Conservation (phyloP, 2,113 vertebrate species). For the Pedionomus torquatus region DNA sequence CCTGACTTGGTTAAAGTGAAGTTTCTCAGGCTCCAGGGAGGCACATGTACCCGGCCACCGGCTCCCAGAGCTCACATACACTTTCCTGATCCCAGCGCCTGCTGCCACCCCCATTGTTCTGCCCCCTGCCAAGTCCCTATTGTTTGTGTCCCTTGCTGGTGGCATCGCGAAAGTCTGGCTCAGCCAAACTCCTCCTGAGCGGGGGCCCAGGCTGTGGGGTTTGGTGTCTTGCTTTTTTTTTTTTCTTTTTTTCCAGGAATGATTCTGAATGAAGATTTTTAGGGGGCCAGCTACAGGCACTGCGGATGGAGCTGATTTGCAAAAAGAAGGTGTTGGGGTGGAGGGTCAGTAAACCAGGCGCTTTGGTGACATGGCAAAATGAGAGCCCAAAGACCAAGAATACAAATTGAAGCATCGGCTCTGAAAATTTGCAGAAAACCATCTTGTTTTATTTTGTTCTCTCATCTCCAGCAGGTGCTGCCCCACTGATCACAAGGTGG, state of each 20-base stretch:
- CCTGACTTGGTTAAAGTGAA: not conserved
- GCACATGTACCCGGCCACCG: not conserved
- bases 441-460: rapidly evolving
- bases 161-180: not conserved
- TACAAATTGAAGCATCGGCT: not conserved
- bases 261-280: not conserved
- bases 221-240: not conserved
- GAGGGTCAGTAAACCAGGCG: not conserved
- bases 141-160: conserved; percentile 43
- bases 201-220: not conserved
- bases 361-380: not conserved
- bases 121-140: conserved; percentile 49
- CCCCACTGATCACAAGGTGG: not conserved
- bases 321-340: not conserved
- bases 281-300: not conserved
- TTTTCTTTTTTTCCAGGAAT: not conserved
- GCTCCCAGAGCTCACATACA: not conserved
- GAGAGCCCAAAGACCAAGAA: not conserved
- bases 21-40: conserved; percentile 1
- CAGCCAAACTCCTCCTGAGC: conserved; percentile 38
- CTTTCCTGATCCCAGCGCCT: not conserved
- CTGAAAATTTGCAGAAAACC: not conserved
- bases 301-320: not conserved
- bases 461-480: not conserved
- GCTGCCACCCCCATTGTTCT: conserved; percentile 52